Evolutionary conservation across 1,140 invertebrate species (phyloP).

Genomic region (Pseudomyrmex dendroicus): DNA sequence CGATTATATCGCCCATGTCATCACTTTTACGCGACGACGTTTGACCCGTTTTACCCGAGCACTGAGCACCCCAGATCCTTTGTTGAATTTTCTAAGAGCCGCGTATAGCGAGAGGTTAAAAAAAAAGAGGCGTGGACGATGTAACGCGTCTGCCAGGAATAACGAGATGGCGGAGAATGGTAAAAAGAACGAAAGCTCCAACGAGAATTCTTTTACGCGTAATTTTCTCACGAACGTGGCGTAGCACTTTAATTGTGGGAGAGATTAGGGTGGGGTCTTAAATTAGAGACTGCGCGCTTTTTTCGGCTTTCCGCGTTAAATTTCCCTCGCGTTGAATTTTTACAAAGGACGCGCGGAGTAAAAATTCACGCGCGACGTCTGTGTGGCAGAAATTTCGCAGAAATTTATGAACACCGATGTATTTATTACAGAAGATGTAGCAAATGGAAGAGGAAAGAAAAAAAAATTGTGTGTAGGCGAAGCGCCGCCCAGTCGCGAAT

Average conservation of each 20-base stretch:
- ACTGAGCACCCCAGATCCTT: slow-evolving; percentile 11
- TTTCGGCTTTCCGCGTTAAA: slow-evolving; percentile 13
- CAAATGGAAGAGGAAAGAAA: neutral
- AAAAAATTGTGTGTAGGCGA: slow-evolving; percentile 8
- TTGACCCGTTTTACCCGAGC: slow-evolving; percentile 48
- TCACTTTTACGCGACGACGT: slow-evolving; percentile 49
- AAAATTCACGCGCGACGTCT: slow-evolving; percentile 16
- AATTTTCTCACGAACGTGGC: slow-evolving; percentile 52
- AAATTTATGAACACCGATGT: slow-evolving; percentile 22
- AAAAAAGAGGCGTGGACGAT: slow-evolving; percentile 35
- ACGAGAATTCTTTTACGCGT: slow-evolving; percentile 64
- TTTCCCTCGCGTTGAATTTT: slow-evolving; percentile 9
- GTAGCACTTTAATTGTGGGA: slow-evolving; percentile 68
- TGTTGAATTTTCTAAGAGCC: slow-evolving; percentile 58
- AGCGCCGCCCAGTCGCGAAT: slow-evolving; percentile 17
- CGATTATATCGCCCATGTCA: slow-evolving; percentile 50
- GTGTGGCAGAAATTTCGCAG: neutral
- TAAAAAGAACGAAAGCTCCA: slow-evolving; percentile 44
- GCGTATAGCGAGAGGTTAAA: slow-evolving; percentile 63
- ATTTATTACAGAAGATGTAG: slow-evolving; percentile 19
- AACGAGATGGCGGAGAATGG: slow-evolving; percentile 44
- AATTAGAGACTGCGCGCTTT: slow-evolving; percentile 57
- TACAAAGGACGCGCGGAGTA: neutral
- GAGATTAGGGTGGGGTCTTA: slow-evolving; percentile 64
- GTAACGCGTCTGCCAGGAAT: slow-evolving; percentile 31